Conservation (phyloP, 2,797 vertebrate species). For the Aldrovandia affinis region DNA sequence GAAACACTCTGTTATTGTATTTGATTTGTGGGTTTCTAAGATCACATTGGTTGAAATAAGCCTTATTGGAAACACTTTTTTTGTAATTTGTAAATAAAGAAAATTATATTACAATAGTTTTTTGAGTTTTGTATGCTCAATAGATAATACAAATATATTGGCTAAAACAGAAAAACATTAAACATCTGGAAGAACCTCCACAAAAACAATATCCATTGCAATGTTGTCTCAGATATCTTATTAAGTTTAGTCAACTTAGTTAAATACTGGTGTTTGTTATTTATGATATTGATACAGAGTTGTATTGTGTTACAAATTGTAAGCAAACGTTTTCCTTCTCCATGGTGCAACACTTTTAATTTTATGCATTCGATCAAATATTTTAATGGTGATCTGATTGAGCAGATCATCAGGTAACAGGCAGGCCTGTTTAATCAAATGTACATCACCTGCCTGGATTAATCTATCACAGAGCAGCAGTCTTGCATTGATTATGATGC, state of each 20-base stretch:
- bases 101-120: constrained; percentile 50
- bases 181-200: constrained; percentile 38
- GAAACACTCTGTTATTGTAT: neutral
- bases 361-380: neutral
- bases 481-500: neutral
- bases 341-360: neutral
- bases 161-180: constrained; percentile 45
- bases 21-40: constrained; percentile 3
- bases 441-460: neutral
- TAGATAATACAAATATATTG: constrained; percentile 45
- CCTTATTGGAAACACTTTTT: constrained; percentile 26
- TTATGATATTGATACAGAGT: neutral
- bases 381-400: neutral
- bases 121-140: constrained; percentile 46
- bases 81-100: constrained; percentile 18
- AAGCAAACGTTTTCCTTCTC: neutral
- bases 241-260: neutral
- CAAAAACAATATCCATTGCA: constrained; percentile 7
- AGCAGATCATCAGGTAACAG: neutral
- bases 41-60: constrained; percentile 32
- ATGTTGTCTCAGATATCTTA: neutral
- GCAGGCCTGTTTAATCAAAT: neutral
- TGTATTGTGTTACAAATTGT: neutral
- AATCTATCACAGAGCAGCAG: too few species aligned
- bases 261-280: neutral